Percentiles rank a stretch among this genome's conserved stretches.
phyloP scores from a whole-genome alignment of 2,797 vertebrate species.

The Thaleichthys pacificus region DNA sequence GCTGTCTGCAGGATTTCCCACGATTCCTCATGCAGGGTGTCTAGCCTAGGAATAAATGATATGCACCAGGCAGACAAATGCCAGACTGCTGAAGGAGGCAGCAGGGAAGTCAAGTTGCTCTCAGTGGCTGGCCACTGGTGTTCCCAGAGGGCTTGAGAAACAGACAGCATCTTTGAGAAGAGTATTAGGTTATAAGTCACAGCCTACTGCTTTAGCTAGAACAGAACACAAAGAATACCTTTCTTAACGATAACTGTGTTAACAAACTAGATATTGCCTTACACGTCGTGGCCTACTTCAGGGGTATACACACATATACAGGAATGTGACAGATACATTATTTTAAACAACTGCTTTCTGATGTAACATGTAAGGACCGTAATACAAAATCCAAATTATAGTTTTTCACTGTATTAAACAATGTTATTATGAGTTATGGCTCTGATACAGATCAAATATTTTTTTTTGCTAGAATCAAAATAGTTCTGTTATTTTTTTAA shows the following conservation, averaged over 20 bases:
- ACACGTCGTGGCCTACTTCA: too few species aligned
- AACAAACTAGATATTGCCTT: slow-evolving; percentile 21
- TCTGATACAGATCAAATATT: too few species aligned
- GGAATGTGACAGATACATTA: background rate
- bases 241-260: slow-evolving; percentile 31
- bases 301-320: background rate
- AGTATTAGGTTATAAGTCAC: slow-evolving; percentile 18
- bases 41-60: slow-evolving; percentile 38
- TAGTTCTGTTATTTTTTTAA: too few species aligned
- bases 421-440: too few species aligned
- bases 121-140: slow-evolving; percentile 34
- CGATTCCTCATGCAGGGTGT: slow-evolving; percentile 43
- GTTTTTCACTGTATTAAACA: background rate
- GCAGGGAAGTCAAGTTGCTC: slow-evolving; percentile 22
- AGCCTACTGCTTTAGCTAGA: slow-evolving; percentile 24
- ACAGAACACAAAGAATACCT: slow-evolving; percentile 35
- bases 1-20: slow-evolving; percentile 50
- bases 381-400: background rate
- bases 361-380: background rate
- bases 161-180: slow-evolving; percentile 41
- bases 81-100: slow-evolving; percentile 25
- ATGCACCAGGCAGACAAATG: slow-evolving; percentile 45
- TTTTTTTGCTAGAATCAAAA: too few species aligned
- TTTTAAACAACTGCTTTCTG: background rate
- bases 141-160: slow-evolving; percentile 38